Percentiles rank a stretch among this genome's conserved stretches.
Conservation (phyloP, 2,888 invertebrate genomes). For the Sympetrum striolatum region DNA sequence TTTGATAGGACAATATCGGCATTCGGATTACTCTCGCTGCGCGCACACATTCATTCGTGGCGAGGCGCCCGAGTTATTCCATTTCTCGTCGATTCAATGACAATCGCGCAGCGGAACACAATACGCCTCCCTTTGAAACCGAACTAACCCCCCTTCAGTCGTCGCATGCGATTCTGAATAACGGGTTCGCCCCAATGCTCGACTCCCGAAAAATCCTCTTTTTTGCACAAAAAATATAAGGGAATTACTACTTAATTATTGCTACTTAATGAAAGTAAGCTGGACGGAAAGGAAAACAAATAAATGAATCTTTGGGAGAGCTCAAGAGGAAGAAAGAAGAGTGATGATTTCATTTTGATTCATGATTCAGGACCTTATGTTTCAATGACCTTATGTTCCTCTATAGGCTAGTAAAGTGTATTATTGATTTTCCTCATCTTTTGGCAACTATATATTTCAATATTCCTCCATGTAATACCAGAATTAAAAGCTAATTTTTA, state of each 20-base stretch:
- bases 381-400: too few relatives aligned
- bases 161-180: not conserved
- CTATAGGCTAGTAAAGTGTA: too few relatives aligned
- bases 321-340: too few relatives aligned
- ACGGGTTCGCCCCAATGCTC: not conserved
- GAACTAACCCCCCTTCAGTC: not conserved
- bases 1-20: constrained; percentile 42
- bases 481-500: too few relatives aligned
- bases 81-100: constrained; percentile 24
- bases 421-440: too few relatives aligned
- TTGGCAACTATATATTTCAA: too few relatives aligned
- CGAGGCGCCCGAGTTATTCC: constrained; percentile 16
- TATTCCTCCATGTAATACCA: too few relatives aligned
- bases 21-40: constrained; percentile 30
- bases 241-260: not conserved
- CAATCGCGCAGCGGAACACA: not conserved
- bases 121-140: not conserved
- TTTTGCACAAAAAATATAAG: not conserved
- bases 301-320: too few relatives aligned
- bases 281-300: too few relatives aligned
- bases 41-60: constrained; percentile 13
- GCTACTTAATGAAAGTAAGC: too few relatives aligned
- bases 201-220: not conserved
- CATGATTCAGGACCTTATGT: too few relatives aligned
- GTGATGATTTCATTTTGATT: too few relatives aligned